Percentiles rank a stretch among this genome's conserved stretches.
Conservation (phyloP, 2,797 vertebrate genomes). For the Austrolebias charrua region DNA sequence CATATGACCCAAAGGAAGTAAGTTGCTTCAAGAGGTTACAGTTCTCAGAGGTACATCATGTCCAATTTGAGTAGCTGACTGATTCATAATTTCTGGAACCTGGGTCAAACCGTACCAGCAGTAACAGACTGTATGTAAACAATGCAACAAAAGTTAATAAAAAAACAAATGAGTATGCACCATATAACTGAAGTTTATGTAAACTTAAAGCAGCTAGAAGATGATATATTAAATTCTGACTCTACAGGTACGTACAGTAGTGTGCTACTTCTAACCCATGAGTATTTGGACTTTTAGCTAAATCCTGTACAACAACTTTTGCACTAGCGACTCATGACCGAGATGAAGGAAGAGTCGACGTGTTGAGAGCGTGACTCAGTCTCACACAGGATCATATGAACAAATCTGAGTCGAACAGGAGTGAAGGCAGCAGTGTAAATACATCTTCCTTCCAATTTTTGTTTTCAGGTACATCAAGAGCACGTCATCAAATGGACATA, state of each 20-base stretch:
- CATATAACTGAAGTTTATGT: too few relatives aligned
- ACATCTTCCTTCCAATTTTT: neutral
- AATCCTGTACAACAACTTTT: slow-evolving; percentile 35
- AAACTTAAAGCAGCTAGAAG: neutral
- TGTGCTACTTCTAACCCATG: neutral
- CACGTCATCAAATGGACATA: neutral
- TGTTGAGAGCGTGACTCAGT: slow-evolving; percentile 22
- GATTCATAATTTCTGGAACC: slow-evolving; percentile 7
- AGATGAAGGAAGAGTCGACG: slow-evolving; percentile 10
- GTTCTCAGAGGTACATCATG: slow-evolving; percentile 14
- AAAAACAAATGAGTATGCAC: neutral
- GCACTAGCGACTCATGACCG: slow-evolving; percentile 47
- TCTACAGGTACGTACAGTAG: too few relatives aligned
- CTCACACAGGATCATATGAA: slow-evolving; percentile 45
- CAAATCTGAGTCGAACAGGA: neutral
- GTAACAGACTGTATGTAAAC: neutral
- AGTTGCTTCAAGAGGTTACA: slow-evolving; percentile 26
- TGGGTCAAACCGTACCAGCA: neutral
- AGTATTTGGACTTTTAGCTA: slow-evolving; percentile 7
- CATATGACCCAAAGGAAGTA: slow-evolving; percentile 55
- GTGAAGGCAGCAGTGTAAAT: slow-evolving; percentile 10
- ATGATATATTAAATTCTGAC: neutral
- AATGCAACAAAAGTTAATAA: neutral
- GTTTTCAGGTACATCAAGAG: neutral
- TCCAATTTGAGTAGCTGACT: slow-evolving; percentile 4